Evolutionary conservation across 2,888 invertebrate species (phyloP), one percentile per base, ranked within the genome.

Genomic region (Drosophila mayaguana): DNA sequence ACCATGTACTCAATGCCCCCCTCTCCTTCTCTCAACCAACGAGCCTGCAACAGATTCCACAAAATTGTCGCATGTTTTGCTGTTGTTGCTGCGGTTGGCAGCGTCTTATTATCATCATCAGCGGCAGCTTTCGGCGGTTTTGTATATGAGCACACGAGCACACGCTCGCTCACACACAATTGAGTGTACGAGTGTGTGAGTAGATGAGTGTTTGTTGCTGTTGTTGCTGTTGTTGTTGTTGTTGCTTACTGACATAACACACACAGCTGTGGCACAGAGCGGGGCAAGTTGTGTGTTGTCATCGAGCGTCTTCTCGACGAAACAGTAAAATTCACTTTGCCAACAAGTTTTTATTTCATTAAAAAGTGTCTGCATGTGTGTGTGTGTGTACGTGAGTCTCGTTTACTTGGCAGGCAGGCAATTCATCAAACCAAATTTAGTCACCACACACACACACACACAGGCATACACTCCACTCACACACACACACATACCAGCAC

Each of bases 81-180:
- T 83, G 75, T 59, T 80, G 68, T 60, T 75, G 79, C 81, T 84
- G 88, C 66, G 82, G 88, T 88, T 86, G 87, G 88, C 90, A 86
- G 75, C 84, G 79, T 90, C 90, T 88, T 90, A 88, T 88, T 90
- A 90, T 88, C 89, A 90, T 88, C 90, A 86, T 88, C 88, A 90
- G 90, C 79, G 87, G 89, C 90, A 89, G 84, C 83, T 81, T 86
- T 88, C 74, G 81, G 87, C 84, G 89, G 89, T 88, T 88, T 89
- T 85, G 74, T 72, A 71, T 77, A 75, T 71, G 72, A 42, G 45
- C 18, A 71, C 54, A 69, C 28, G 56, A 11, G 51, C 50, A 57
- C 38, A 32, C 38, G 38, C 28, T 28, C 28, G 28, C 28, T 28
- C 25, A 40, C 46, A 56, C 34, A 63, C 73, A 66, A 54, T 61